phyloP scores from a whole-genome alignment of 2,113 vertebrate genomes.

The Tragelaphus strepsiceros region DNA sequence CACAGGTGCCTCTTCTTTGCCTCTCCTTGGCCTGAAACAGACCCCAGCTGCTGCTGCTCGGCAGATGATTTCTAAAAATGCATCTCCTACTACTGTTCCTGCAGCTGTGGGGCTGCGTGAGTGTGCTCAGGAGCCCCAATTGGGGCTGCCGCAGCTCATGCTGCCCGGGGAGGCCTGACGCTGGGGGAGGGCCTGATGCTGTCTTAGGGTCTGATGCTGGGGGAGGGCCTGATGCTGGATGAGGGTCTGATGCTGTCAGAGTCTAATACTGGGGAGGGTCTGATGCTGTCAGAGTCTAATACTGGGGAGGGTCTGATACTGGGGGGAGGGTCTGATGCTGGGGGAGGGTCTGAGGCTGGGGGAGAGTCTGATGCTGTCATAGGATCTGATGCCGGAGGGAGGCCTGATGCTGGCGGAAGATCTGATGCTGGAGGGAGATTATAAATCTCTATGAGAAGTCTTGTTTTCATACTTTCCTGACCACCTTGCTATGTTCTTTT shows the following conservation, averaged over 20 bases:
- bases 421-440: no score
- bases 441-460: neutral
- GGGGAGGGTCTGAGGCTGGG: no score
- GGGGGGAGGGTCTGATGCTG: no score
- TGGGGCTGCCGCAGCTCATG: neutral
- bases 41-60: neutral
- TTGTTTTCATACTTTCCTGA: neutral
- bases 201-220: neutral
- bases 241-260: no score
- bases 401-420: no score
- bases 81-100: neutral
- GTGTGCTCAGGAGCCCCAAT: fast-evolving
- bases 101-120: neutral
- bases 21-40: neutral
- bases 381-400: no score
- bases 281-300: no score
- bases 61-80: fast-evolving
- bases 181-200: neutral
- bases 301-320: no score
- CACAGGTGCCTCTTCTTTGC: neutral
- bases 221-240: no score
- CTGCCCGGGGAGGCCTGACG: neutral
- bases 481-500: neutral
- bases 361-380: no score
- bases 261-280: no score